Base-by-base conservation (phyloP, 37 sponge, comb jelly and placozoan genomes). In the Axinella damicornis region DNA sequence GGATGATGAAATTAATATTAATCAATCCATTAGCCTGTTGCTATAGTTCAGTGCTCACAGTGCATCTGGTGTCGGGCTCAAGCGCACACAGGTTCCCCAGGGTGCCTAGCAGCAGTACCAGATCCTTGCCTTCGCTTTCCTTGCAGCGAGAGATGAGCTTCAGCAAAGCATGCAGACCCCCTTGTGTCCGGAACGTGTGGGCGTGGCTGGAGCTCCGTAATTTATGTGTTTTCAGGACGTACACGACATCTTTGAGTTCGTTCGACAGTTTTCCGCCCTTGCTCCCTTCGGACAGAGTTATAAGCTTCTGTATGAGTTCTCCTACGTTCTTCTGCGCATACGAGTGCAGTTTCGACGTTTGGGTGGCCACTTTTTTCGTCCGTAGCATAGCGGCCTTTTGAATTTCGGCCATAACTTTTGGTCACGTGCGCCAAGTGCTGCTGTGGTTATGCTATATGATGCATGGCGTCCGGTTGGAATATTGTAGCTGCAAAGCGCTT, bases 81-180 rank as follows among this genome's bases (percentile, higher is more conserved):
- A 90, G 30, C 21, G 86, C 86, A 75, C 86, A 90, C 2, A 90
- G 19, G 37, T 90, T 90, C 15, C 83, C 90, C 5, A 90, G 56
- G 1, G 76, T 83, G 16, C 71, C 84, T 25, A 82, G 59, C 37
- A 77, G 39, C 76, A 83, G 39, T 2, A 71, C 41, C 40, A 75
- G 41, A n/a, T 69, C 55, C 21, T 36, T 82, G 5, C 12, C 57
- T 53, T 66, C 71, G 20, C 33, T 35, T 32, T 33, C 61, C 21
- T 65, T 65, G 39, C 69, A 88, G 35, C 1, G 53, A 2, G 74
- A 20, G 33, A 76, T 61, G 38, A 81, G 41, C 11, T 57, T 16
- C 56, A 83, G 14, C 34, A 82, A 24, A 6, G 41, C 61, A 6
- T 21, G 54, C 53, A 82, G 28, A 12, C 89, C 83, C 19, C 70